A percentile compares a stretch with the other conserved stretches of the same genome.
Conservation (phyloP, 2,113 vertebrate species). For the Prunella himalayana region DNA sequence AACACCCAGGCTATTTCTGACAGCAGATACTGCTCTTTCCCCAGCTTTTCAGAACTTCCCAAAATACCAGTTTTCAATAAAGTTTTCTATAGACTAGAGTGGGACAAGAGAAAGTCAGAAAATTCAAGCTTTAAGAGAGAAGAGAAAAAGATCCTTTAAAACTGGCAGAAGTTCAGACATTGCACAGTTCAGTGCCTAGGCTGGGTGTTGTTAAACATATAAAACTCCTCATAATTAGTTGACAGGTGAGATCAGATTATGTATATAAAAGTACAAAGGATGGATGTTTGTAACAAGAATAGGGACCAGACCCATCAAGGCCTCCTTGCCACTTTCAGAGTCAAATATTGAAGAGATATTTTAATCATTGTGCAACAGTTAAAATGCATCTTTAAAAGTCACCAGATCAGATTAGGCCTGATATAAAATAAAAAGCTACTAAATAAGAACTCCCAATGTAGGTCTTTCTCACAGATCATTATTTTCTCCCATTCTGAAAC, state of each 20-base stretch:
- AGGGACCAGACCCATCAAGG: not conserved
- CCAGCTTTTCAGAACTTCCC: not conserved
- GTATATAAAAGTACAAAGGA: not conserved
- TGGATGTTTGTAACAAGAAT: not conserved
- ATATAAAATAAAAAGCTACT: not conserved
- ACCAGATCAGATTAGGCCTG: not conserved
- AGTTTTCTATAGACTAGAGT: not conserved
- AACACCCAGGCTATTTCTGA: not conserved
- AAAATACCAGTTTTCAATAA: not conserved
- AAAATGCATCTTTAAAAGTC: not conserved
- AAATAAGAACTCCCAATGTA: not conserved
- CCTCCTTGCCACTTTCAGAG: not conserved
- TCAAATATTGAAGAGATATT: not conserved
- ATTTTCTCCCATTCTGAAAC: not conserved
- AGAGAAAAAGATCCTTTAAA: not conserved
- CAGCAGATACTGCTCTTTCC: not conserved
- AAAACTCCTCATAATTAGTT: not conserved
- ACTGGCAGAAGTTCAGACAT: not conserved
- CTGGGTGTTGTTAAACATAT: not conserved
- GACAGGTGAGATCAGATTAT: not conserved
- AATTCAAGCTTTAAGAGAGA: not conserved
- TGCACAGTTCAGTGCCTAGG: not conserved
- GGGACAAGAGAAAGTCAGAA: not conserved
- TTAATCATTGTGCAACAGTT: not conserved
- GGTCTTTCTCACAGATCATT: not conserved